These are phyloP conservation scores for Perca schrenkii DNA, from an alignment of 2,113 vertebrate genomes.

Conservation along the genomic window DNA sequence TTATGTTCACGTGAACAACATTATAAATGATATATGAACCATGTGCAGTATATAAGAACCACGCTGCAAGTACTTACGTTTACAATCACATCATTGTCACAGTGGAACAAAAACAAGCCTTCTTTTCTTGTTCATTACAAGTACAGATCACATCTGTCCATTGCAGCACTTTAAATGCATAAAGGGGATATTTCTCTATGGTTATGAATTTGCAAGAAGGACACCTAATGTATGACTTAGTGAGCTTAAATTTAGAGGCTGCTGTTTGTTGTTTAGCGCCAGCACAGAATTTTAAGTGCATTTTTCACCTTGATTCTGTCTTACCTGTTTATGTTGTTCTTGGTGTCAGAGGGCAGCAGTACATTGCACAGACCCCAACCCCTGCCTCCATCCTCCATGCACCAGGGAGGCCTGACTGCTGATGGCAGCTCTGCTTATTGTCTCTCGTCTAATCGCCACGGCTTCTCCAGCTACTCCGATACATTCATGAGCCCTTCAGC, in stretches of 20 bases:
- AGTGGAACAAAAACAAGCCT: slow-evolving; percentile 21
- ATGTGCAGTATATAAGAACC: slow-evolving; percentile 64
- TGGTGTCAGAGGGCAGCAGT: slow-evolving; percentile 88
- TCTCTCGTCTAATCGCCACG: slow-evolving; percentile 90
- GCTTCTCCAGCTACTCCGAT: slow-evolving; percentile 98
- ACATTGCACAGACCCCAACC: slow-evolving; percentile 98
- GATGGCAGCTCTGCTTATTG: slow-evolving; percentile 93
- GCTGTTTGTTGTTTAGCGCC: neutral
- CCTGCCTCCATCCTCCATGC: slow-evolving; percentile 98
- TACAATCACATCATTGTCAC: slow-evolving; percentile 66
- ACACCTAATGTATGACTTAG: slow-evolving; percentile 25
- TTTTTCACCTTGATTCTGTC: neutral
- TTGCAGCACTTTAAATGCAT: slow-evolving; percentile 20
- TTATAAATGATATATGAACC: slow-evolving; percentile 49
- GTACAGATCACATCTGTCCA: slow-evolving; percentile 1
- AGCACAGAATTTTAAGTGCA: neutral
- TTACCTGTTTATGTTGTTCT: slow-evolving; percentile 29
- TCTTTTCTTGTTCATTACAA: neutral
- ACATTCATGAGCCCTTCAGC: slow-evolving; percentile 96
- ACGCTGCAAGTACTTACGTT: slow-evolving; percentile 59
- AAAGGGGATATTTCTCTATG: neutral
- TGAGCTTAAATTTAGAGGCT: neutral
- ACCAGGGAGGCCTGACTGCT: slow-evolving; percentile 92
- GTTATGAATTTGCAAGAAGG: slow-evolving; percentile 13
- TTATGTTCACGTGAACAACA: slow-evolving; percentile 54